A percentile compares a stretch with the other conserved stretches of the same genome.
phyloP scores from a whole-genome alignment of 2,113 vertebrate genomes.

The Pomatostomus ruficeps region DNA sequence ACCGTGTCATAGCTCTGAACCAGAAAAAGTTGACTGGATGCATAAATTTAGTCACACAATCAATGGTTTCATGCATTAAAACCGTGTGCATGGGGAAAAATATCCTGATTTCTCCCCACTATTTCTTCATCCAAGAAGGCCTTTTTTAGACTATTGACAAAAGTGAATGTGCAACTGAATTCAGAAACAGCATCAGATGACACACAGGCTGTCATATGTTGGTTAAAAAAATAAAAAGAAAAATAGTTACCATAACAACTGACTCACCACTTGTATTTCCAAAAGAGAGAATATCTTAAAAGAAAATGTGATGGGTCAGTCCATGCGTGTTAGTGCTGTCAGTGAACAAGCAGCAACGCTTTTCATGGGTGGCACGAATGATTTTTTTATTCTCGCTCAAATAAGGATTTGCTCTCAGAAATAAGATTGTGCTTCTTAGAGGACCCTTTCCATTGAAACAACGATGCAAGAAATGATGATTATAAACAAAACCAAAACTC shows the following conservation, averaged over 20 bases:
- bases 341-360: neutral
- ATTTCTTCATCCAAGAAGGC: neutral
- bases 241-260: constrained; percentile 62
- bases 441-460: neutral
- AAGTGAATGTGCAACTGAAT: neutral
- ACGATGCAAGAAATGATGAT: neutral
- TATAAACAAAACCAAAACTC: neutral
- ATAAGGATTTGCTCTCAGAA: neutral
- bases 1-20: neutral
- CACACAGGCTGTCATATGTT: constrained; percentile 37
- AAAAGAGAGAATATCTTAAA: neutral
- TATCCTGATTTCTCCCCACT: neutral
- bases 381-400: neutral
- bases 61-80: neutral
- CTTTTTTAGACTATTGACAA: constrained; percentile 9
- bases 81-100: neutral
- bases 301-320: neutral
- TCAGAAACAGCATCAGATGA: constrained; percentile 42
- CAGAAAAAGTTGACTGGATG: neutral
- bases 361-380: neutral
- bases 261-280: constrained; percentile 5
- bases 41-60: neutral
- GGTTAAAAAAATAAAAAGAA: neutral
- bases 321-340: neutral
- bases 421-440: neutral